Conservation (phyloP, 2,797 vertebrate genomes). For the Sebastolobus altivelis region DNA sequence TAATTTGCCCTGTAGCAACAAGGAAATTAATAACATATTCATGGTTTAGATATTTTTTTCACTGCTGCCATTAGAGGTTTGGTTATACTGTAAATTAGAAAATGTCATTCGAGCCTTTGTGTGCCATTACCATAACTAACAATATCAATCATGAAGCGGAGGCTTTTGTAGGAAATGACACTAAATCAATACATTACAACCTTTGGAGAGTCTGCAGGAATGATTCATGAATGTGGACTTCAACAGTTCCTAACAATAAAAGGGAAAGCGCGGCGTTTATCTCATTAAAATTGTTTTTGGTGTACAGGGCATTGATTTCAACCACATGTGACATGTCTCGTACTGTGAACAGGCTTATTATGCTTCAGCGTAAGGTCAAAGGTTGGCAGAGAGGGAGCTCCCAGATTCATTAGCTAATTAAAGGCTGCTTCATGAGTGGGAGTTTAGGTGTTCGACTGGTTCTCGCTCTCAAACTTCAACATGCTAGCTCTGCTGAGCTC, state of each 20-base stretch:
- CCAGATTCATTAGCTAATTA: conserved; percentile 78
- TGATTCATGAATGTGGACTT: conserved; percentile 48
- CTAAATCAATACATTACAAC: conserved; percentile 44
- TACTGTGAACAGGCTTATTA: conserved; percentile 59
- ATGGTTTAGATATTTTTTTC: conserved; percentile 4
- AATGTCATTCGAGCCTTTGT: conserved; percentile 12
- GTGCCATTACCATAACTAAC: conserved; percentile 11
- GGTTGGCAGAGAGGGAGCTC: conserved; percentile 60
- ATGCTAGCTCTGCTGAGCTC: conserved; percentile 50
- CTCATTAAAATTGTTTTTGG: conserved; percentile 63
- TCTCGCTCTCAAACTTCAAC: conserved; percentile 54
- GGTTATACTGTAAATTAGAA: conserved; percentile 20
- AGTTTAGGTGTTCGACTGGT: conserved; percentile 54
- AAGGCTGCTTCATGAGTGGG: conserved; percentile 60
- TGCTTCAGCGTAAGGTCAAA: conserved; percentile 65
- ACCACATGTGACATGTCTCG: conserved; percentile 50
- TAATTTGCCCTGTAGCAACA: neutral
- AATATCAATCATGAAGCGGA: conserved; percentile 30
- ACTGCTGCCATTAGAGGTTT: neutral
- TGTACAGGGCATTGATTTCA: conserved; percentile 63
- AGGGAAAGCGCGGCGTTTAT: conserved; percentile 45
- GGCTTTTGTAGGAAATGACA: conserved; percentile 37
- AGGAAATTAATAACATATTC: neutral
- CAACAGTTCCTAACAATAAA: conserved; percentile 36
- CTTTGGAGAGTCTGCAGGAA: conserved; percentile 29